Conservation (phyloP, 35 echinoderm and acorn worm genomes). For the Apostichopus japonicus region DNA sequence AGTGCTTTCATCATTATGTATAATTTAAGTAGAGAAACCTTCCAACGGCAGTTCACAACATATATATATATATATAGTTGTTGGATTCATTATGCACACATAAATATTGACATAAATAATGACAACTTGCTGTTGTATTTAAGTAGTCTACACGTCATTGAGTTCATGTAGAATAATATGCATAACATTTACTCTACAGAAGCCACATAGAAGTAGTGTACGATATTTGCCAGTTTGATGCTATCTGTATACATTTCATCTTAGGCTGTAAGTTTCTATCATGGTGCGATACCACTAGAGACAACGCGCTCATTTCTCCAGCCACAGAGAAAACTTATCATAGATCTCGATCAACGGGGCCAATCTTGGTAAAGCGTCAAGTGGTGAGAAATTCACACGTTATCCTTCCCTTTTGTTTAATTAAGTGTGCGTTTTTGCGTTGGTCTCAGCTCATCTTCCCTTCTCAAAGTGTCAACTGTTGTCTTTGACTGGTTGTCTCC, state of each 20-base stretch:
- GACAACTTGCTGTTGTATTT: no score
- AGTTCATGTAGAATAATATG: no score
- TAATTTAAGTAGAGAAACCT: no score
- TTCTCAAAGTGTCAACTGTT: constrained; percentile 28
- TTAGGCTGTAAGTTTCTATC: not conserved
- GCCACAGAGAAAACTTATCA: not conserved
- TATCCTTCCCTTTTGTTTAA: constrained; percentile 25
- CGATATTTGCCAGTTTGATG: no score
- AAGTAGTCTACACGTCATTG: no score
- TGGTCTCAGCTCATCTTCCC: constrained; percentile 7
- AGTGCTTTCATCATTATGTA: no score
- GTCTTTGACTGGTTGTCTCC: not conserved
- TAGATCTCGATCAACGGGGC: not conserved
- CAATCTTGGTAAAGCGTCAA: not conserved
- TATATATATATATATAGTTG: no score
- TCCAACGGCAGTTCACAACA: no score
- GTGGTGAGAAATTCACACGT: constrained; percentile 45
- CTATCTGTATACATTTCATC: not conserved
- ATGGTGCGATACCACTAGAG: constrained; percentile 19
- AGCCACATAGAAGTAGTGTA: no score
- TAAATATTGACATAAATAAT: no score
- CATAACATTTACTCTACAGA: no score
- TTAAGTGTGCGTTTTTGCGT: constrained; percentile 17
- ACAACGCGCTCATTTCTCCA: not conserved
- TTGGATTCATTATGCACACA: no score